phyloP scores from a whole-genome alignment of 2,888 invertebrate species.

The Phragmatobia fuliginosa region DNA sequence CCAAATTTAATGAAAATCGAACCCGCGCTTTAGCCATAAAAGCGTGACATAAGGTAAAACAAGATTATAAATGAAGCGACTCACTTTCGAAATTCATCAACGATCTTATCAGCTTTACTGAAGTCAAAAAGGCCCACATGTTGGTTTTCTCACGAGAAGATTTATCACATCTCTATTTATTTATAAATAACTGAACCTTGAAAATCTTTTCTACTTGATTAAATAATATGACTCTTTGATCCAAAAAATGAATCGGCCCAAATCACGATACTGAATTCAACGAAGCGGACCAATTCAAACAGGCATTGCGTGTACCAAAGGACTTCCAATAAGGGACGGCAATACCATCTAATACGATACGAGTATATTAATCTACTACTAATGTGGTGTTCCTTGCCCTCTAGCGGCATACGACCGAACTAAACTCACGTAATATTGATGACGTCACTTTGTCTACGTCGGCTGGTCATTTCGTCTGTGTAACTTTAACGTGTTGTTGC shows the following conservation, averaged over 20 bases:
- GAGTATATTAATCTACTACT: slow-evolving; percentile 81
- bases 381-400: slow-evolving; percentile 76
- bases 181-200: slow-evolving; percentile 48
- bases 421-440: slow-evolving; percentile 74
- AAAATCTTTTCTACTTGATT: slow-evolving; percentile 50
- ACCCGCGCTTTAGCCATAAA: no score
- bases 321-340: slow-evolving; percentile 68
- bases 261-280: slow-evolving; percentile 57
- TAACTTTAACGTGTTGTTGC: slow-evolving; percentile 69
- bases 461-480: slow-evolving; percentile 68
- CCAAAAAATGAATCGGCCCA: slow-evolving; percentile 52
- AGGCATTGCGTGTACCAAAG: slow-evolving; percentile 76
- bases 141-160: slow-evolving; percentile 26
- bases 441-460: slow-evolving; percentile 79
- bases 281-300: slow-evolving; percentile 69
- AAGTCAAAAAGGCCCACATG: slow-evolving; percentile 13
- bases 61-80: no score
- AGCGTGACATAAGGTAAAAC: no score
- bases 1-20: no score
- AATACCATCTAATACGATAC: slow-evolving; percentile 62
- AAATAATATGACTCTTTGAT: slow-evolving; percentile 53
- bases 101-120: slow-evolving; percentile 8
- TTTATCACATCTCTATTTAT: slow-evolving; percentile 34
- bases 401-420: slow-evolving; percentile 58
- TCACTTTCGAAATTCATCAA: neutral